phyloP scores from a whole-genome alignment of 2,888 invertebrate genomes.

The Anaspis maculata region DNA sequence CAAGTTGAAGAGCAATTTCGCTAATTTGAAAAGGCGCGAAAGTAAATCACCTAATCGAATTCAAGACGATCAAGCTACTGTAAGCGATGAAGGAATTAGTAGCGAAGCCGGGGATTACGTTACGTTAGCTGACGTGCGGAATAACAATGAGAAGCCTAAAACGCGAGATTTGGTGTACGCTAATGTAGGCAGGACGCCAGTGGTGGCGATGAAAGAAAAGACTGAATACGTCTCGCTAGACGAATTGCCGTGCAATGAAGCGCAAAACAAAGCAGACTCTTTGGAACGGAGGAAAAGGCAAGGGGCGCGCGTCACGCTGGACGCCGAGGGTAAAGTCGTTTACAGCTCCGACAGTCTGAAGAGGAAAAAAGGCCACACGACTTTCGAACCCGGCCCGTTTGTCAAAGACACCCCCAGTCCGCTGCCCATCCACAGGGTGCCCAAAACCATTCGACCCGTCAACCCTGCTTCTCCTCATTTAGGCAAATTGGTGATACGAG shows the following conservation, averaged over 20 bases:
- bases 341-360: slow-evolving; percentile 80
- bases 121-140: slow-evolving; percentile 74
- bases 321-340: slow-evolving; percentile 81
- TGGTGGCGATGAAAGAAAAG: slow-evolving; percentile 55
- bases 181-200: slow-evolving; percentile 60
- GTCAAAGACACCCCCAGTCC: slow-evolving; percentile 56
- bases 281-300: slow-evolving; percentile 50
- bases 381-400: slow-evolving; percentile 81
- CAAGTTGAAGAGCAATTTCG: slow-evolving; percentile 49
- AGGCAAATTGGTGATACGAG: slow-evolving; percentile 50
- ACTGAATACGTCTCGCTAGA: slow-evolving; percentile 74
- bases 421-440: slow-evolving; percentile 39
- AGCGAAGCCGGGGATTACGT: slow-evolving; percentile 72
- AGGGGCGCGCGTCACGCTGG: slow-evolving; percentile 73
- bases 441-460: slow-evolving; percentile 42
- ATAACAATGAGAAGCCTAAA: slow-evolving; percentile 59
- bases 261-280: slow-evolving; percentile 37
- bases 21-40: slow-evolving; percentile 30
- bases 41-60: slow-evolving; percentile 49
- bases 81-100: slow-evolving; percentile 37
- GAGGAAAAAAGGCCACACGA: slow-evolving; percentile 72
- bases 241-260: slow-evolving; percentile 54
- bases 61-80: slow-evolving; percentile 11
- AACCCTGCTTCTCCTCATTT: slow-evolving; percentile 55
- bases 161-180: slow-evolving; percentile 48